Evolutionary conservation across 2,113 vertebrate genomes (phyloP).

Genomic region (Collichthys lucidus): DNA sequence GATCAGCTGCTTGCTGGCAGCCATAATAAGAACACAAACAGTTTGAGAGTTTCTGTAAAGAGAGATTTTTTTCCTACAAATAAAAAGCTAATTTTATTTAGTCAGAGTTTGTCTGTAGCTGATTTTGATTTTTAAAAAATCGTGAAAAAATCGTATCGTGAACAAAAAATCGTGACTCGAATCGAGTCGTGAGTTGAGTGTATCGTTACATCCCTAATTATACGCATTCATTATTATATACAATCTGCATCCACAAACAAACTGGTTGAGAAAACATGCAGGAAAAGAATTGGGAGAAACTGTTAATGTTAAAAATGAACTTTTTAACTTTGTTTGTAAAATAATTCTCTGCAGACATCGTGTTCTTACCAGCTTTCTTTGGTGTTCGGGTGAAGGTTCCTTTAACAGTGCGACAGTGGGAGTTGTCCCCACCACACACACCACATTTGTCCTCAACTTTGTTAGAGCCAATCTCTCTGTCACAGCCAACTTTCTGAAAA

Average conservation of each 20-base stretch:
- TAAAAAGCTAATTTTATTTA: too few species aligned
- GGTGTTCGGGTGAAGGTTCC: conserved; percentile 94
- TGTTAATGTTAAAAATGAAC: background rate
- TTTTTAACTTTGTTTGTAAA: background rate
- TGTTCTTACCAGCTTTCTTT: conserved; percentile 92
- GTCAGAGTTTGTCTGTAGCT: too few species aligned
- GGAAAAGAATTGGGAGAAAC: background rate
- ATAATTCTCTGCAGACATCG: background rate
- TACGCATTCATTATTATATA: background rate
- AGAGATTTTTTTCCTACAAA: too few species aligned
- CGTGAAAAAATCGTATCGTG: too few species aligned
- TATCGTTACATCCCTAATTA: too few species aligned
- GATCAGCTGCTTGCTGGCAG: too few species aligned
- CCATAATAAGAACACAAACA: too few species aligned
- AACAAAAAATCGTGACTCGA: too few species aligned
- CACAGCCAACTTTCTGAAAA: conserved; percentile 95
- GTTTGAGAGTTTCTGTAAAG: too few species aligned
- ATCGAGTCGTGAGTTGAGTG: too few species aligned
- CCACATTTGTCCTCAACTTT: conserved; percentile 97
- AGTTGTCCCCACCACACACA: conserved; percentile 96
- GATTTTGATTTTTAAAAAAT: too few species aligned
- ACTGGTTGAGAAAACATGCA: background rate
- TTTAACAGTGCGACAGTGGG: conserved; percentile 96
- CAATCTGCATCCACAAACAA: background rate
- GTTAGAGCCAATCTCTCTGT: conserved; percentile 94